Base-by-base conservation (phyloP, 2,113 vertebrate species). In the Hystrix cristata region DNA sequence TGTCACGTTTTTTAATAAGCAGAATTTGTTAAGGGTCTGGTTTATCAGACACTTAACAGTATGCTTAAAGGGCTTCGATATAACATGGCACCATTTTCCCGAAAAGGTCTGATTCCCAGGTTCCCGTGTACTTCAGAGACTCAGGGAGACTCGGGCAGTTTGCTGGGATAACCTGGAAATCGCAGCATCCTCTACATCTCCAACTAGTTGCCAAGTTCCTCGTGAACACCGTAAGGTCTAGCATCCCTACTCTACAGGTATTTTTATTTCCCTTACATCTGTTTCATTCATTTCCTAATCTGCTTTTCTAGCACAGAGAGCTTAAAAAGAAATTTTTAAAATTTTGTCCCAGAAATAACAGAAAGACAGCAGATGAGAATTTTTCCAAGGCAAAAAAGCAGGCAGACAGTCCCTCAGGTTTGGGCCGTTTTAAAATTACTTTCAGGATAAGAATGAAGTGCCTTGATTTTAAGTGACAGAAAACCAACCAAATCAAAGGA, bases 381-480 rank as follows among this genome's bases (percentile, higher is more conserved):
- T 59, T 89, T 88, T 67, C 43, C 34, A 82, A 86, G 55, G 48
- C 48, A 78, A 82, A 88, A 71, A 31, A 13, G 4, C 12, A 69
- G 25, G 25, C 43, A 95, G 29, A 87, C 0, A 94, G 25, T 16
- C 71, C 43, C 21, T 13, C 5, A 10, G 7, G 34, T 6, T 46
- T 84, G 23, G 31, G 31, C 11, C 67, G 6, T 55, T 93, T 91
- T 80, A n/a, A 93, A 95, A 67, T 93, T 59, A 74, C 4, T 8
- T 1, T 95, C 57, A 74, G 51, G 53, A 6, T 78, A 72, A 85
- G 9, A 92, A 18, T 84, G 13, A 76, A 38, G 62, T 46, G 9
- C 38, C 79, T 91, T 79, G 9, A 94, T 87, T 92, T 87, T n/a
- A 80, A 87, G 62, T 90, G 53, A 94, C 60, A 87, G 67, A 95